Percentiles rank a stretch among this genome's conserved stretches.
phyloP scores from a whole-genome alignment of 2,113 vertebrate species.

The Pantherophis guttatus region DNA sequence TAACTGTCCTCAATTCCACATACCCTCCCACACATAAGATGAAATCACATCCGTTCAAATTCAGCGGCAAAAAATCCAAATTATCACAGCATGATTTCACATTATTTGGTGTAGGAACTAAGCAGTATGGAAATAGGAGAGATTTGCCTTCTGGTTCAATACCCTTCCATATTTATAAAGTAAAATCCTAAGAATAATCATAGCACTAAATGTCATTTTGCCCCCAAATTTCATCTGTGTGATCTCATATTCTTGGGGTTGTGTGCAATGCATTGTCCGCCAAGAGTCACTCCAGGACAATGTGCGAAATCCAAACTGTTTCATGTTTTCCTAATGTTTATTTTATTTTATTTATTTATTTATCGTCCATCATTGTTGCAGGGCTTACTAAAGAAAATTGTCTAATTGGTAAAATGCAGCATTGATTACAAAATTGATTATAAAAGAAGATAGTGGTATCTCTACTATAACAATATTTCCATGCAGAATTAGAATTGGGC shows the following conservation, averaged over 20 bases:
- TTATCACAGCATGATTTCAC: neutral
- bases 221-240: neutral
- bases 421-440: too few relatives aligned
- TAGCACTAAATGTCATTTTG: neutral
- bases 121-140: neutral
- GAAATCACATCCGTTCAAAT: neutral
- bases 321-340: too few relatives aligned
- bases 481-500: too few relatives aligned
- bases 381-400: too few relatives aligned
- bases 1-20: neutral
- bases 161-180: neutral
- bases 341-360: too few relatives aligned
- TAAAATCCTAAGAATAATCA: neutral
- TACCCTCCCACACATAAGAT: neutral
- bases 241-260: neutral
- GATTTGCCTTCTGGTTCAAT: neutral
- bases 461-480: too few relatives aligned
- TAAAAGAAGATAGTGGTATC: too few relatives aligned
- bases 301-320: neutral
- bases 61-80: neutral
- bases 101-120: neutral
- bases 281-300: neutral
- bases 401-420: too few relatives aligned
- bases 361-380: too few relatives aligned
- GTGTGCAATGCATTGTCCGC: neutral